A percentile compares a stretch with the other conserved stretches of the same genome.
phyloP scores from a whole-genome alignment of 2,888 invertebrate genomes.

The Trichopoda pennipes region DNA sequence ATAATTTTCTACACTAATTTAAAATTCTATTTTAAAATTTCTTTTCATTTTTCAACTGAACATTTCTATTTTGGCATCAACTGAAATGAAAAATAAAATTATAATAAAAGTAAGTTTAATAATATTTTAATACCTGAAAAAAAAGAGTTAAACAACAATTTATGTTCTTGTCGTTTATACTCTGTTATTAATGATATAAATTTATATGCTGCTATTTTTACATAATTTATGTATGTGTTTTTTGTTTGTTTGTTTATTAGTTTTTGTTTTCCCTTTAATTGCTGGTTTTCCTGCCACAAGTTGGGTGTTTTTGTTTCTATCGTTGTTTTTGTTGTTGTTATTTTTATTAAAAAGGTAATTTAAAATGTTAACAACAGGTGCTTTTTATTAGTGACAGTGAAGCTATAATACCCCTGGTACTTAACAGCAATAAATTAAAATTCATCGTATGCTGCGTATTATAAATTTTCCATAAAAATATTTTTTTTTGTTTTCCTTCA shows the following conservation, averaged over 20 bases:
- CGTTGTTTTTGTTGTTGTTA: slow-evolving; percentile 3
- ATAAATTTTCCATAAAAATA: slow-evolving; percentile 49
- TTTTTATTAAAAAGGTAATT: slow-evolving; percentile 50
- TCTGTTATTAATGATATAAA: slow-evolving; percentile 34
- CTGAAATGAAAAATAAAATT: no score
- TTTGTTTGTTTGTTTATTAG: slow-evolving; percentile 29
- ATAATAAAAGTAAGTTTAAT: no score
- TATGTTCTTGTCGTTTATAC: not conserved
- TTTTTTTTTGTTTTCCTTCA: not conserved
- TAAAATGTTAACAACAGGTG: slow-evolving; percentile 67
- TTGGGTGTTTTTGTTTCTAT: slow-evolving; percentile 11
- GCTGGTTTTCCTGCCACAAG: not conserved
- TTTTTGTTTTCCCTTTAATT: not conserved
- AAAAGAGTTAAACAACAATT: slow-evolving; percentile 21
- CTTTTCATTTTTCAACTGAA: no score
- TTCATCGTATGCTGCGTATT: slow-evolving; percentile 56
- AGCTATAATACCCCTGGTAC: slow-evolving; percentile 41
- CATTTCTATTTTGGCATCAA: no score
- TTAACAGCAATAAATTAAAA: slow-evolving; percentile 65
- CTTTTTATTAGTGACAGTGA: slow-evolving; percentile 55
- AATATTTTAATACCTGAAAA: not conserved
- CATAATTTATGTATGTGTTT: slow-evolving; percentile 45
- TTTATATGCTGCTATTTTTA: slow-evolving; percentile 46
- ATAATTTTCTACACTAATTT: no score
- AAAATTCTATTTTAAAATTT: no score